phyloP scores from a whole-genome alignment of 2,797 vertebrate genomes.

The Betta splendens region DNA sequence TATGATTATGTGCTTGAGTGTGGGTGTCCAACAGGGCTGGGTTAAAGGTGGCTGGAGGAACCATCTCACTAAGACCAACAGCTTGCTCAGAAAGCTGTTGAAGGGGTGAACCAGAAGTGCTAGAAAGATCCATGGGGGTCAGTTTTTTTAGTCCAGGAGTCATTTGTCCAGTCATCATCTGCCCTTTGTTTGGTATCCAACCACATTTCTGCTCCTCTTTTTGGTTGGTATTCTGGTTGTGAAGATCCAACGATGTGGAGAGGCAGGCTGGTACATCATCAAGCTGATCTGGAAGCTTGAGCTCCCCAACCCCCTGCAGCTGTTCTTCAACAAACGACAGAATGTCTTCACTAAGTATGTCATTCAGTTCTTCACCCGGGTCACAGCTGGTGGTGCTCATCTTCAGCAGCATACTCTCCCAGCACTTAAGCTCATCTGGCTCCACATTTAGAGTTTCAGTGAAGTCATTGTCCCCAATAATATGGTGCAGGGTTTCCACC shows the following conservation, averaged over 20 bases:
- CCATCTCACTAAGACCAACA: slow-evolving; percentile 8
- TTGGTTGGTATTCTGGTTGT: slow-evolving; percentile 27
- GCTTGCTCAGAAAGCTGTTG: slow-evolving; percentile 38
- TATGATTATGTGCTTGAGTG: slow-evolving; percentile 45
- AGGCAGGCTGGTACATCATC: slow-evolving; percentile 35
- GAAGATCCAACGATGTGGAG: slow-evolving; percentile 49
- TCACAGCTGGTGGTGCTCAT: slow-evolving; percentile 54
- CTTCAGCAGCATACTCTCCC: slow-evolving; percentile 79
- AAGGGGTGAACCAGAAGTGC: slow-evolving; percentile 17
- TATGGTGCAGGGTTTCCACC: slow-evolving; percentile 79
- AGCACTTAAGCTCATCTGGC: slow-evolving; percentile 70
- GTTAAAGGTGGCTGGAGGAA: slow-evolving; percentile 35
- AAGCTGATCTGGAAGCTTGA: slow-evolving; percentile 38
- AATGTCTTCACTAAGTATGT: slow-evolving; percentile 68
- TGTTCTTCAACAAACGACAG: slow-evolving; percentile 75
- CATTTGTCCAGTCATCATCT: slow-evolving; percentile 10
- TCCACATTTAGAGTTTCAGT: slow-evolving; percentile 30
- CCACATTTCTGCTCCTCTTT: slow-evolving; percentile 45
- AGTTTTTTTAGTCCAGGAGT: slow-evolving; percentile 55
- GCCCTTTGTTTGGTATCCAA: slow-evolving; percentile 41
- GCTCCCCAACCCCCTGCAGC: slow-evolving; percentile 60
- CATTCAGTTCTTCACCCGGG: slow-evolving; percentile 45
- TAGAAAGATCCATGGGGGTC: slow-evolving; percentile 62
- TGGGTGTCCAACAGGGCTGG: slow-evolving; percentile 23
- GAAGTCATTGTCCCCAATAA: slow-evolving; percentile 55